These are phyloP conservation scores for Scaptomyza flava DNA, from an alignment of 2,888 invertebrate species.

Conservation along the genomic window DNA sequence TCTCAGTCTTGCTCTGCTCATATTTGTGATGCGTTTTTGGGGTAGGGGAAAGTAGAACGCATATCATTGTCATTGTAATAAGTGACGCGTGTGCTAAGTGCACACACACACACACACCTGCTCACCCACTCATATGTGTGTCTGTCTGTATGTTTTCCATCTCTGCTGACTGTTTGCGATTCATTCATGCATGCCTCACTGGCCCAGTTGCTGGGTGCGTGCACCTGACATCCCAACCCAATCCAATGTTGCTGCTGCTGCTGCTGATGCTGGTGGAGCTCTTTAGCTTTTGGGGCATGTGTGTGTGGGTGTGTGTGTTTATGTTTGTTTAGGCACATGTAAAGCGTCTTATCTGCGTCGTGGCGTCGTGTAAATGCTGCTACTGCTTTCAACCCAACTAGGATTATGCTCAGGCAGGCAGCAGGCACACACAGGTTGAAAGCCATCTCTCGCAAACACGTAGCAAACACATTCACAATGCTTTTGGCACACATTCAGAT, in stretches of 20 bases:
- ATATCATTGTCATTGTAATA: slow-evolving; percentile 78
- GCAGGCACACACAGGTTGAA: background rate
- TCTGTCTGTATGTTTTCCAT: slow-evolving; percentile 11
- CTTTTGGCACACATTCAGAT: slow-evolving; percentile 36
- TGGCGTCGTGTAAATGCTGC: slow-evolving; percentile 65
- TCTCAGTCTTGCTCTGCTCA: slow-evolving; percentile 22
- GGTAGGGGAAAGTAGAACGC: slow-evolving; percentile 24
- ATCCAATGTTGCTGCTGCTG: background rate
- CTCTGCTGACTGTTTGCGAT: slow-evolving; percentile 52
- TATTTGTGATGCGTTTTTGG: slow-evolving; percentile 31
- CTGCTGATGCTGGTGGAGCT: slow-evolving; percentile 8
- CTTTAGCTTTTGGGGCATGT: slow-evolving; percentile 23
- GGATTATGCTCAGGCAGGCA: slow-evolving; percentile 52
- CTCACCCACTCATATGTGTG: background rate
- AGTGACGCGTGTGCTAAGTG: slow-evolving; percentile 70
- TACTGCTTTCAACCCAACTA: slow-evolving; percentile 18
- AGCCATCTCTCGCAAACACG: slow-evolving; percentile 10
- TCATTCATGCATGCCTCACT: slow-evolving; percentile 72
- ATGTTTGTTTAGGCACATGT: slow-evolving; percentile 77
- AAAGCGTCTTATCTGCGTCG: slow-evolving; percentile 74
- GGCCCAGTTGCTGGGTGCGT: slow-evolving; percentile 58
- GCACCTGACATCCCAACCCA: slow-evolving; percentile 52
- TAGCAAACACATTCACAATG: slow-evolving; percentile 9
- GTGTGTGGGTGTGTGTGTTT: background rate
- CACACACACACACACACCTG: slow-evolving; percentile 30